Conservation (phyloP, 2,888 invertebrate genomes). For the Watsonalla cultraria region DNA sequence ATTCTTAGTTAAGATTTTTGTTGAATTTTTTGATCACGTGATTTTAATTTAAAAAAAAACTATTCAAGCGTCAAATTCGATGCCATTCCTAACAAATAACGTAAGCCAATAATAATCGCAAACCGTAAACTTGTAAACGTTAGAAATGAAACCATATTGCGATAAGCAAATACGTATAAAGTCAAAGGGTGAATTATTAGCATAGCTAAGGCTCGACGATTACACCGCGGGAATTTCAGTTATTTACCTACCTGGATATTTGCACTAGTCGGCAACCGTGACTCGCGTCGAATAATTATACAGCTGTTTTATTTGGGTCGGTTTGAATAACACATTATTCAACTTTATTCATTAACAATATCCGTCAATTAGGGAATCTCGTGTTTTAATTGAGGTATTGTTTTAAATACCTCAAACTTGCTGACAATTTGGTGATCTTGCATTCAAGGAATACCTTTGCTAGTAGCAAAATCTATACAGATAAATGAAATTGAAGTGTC, state of each 20-base stretch:
- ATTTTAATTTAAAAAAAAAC: too few species aligned
- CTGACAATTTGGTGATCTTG: too few species aligned
- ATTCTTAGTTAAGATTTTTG: too few species aligned
- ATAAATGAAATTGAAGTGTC: too few species aligned
- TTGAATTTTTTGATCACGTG: too few species aligned
- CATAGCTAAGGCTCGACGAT: neutral
- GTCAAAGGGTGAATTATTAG: neutral
- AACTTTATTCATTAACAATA: neutral
- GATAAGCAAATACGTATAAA: neutral
- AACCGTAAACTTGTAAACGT: neutral
- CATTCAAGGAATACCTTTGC: too few species aligned
- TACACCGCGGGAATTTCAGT: neutral
- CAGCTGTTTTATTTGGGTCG: neutral
- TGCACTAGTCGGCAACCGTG: neutral
- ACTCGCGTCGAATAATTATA: neutral
- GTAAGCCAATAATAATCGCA: too few species aligned
- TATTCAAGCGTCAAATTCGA: too few species aligned
- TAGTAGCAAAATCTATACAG: too few species aligned
- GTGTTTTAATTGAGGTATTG: too few species aligned
- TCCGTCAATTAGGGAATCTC: neutral
- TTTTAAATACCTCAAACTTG: too few species aligned
- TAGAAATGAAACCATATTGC: neutral
- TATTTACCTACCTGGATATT: neutral
- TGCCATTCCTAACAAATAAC: too few species aligned
- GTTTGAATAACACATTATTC: neutral